Conservation (phyloP, 2,113 vertebrate species). For the Pelvicachromis taeniatus region DNA sequence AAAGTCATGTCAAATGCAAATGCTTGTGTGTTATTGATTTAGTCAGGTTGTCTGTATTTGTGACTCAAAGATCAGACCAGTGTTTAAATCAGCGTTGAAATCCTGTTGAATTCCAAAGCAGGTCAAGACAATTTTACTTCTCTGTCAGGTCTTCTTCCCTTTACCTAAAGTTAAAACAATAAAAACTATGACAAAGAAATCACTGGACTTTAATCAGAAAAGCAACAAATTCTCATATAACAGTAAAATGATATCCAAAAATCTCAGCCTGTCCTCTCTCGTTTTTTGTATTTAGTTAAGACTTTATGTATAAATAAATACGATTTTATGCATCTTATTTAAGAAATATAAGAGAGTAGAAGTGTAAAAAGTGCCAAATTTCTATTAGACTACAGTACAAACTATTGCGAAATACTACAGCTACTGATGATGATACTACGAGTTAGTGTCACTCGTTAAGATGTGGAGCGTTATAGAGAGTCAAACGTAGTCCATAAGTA, state of each 20-base stretch:
- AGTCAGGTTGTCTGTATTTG: background rate
- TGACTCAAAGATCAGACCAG: background rate
- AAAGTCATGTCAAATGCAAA: background rate
- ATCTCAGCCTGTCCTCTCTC: too few relatives aligned
- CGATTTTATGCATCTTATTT: too few relatives aligned
- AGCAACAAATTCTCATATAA: background rate
- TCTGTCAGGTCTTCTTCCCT: background rate
- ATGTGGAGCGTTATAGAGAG: background rate
- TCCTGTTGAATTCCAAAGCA: background rate
- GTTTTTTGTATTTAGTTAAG: background rate
- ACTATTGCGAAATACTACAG: background rate
- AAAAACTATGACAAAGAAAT: background rate
- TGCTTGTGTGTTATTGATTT: background rate
- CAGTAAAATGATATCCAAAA: background rate
- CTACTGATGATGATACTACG: too few relatives aligned
- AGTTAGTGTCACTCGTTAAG: background rate
- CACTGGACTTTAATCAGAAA: background rate
- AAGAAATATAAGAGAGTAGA: background rate
- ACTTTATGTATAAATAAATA: accelerated
- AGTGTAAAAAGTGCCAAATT: background rate
- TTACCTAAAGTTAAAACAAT: background rate
- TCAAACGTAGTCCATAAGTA: background rate
- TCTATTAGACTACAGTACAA: background rate
- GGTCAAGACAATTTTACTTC: background rate
- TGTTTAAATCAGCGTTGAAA: background rate